Conservation (phyloP, 2,113 vertebrate genomes). For the Cyrtonyx montezumae region DNA sequence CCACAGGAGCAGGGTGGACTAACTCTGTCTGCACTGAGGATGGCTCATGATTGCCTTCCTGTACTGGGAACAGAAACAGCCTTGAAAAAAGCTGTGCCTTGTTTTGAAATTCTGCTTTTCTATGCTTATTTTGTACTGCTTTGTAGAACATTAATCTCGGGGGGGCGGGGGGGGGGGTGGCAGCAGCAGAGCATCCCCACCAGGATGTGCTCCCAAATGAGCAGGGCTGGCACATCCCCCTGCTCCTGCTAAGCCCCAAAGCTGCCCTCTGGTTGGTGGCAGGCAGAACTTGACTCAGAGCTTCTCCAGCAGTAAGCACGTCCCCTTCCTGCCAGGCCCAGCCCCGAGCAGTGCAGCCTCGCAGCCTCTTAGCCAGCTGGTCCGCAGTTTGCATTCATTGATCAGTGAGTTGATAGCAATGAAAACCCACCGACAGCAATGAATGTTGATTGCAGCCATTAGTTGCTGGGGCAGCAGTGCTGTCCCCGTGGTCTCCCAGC, state of each 20-base stretch:
- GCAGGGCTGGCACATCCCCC: rapidly evolving
- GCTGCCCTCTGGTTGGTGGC: rapidly evolving
- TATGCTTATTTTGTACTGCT: not conserved
- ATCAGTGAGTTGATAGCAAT: slow-evolving; percentile 92
- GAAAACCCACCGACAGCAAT: slow-evolving; percentile 99
- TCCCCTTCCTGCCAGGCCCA: rapidly evolving
- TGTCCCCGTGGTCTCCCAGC: rapidly evolving
- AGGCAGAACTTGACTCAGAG: rapidly evolving
- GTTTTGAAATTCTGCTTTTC: not conserved
- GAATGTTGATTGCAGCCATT: slow-evolving; percentile 99
- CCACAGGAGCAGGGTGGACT: not conserved
- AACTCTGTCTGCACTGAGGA: not conserved
- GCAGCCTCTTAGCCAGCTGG: slow-evolving; percentile 72
- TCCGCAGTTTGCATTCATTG: slow-evolving; percentile 99
- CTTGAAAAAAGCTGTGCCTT: not conserved
- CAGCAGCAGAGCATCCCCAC: not conserved
- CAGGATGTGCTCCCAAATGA: not conserved
- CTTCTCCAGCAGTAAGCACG: not conserved
- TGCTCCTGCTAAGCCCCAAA: not conserved
- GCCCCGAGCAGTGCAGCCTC: rapidly evolving
- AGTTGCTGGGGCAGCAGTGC: not conserved
- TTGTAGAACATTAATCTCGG: not conserved
- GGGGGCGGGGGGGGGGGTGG: not conserved
- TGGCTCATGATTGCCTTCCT: not conserved
- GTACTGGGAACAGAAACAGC: not conserved